A percentile compares a stretch with the other conserved stretches of the same genome.
Evolutionary conservation across 2,113 vertebrate species (phyloP).

Genomic region (Gasterosteus nipponicus): DNA sequence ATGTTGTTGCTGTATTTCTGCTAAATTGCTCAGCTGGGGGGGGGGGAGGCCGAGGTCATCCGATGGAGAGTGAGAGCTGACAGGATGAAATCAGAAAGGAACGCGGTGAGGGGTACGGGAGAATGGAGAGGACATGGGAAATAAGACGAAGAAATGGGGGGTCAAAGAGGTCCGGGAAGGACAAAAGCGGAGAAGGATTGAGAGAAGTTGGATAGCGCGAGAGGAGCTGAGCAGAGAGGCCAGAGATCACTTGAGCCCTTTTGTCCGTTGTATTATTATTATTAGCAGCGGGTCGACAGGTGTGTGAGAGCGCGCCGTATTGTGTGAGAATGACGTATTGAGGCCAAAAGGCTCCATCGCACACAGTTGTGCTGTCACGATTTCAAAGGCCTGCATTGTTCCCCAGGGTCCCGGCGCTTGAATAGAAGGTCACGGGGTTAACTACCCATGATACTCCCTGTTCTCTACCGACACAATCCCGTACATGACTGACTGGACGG

Average conservation of each 20-base stretch:
- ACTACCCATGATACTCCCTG: slow-evolving; percentile 50
- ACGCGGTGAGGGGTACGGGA: neutral
- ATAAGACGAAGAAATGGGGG: slow-evolving; percentile 43
- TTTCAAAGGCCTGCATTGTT: slow-evolving; percentile 74
- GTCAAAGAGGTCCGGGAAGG: slow-evolving; percentile 38
- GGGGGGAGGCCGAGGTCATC: slow-evolving; percentile 53
- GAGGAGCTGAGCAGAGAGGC: slow-evolving; percentile 45
- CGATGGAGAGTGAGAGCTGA: slow-evolving; percentile 49
- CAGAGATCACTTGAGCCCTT: slow-evolving; percentile 65
- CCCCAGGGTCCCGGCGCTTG: slow-evolving; percentile 53
- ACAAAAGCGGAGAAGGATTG: slow-evolving; percentile 51
- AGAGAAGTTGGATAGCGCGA: slow-evolving; percentile 24
- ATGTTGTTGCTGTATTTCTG: slow-evolving; percentile 80
- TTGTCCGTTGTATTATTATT: slow-evolving; percentile 44
- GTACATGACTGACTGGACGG: slow-evolving; percentile 58
- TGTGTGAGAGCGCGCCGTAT: slow-evolving; percentile 51
- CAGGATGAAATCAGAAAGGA: slow-evolving; percentile 43
- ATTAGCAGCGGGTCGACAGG: slow-evolving; percentile 35
- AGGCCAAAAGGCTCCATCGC: slow-evolving; percentile 73
- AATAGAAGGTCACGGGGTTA: slow-evolving; percentile 66
- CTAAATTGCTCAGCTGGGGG: slow-evolving; percentile 75
- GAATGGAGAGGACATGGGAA: slow-evolving; percentile 25
- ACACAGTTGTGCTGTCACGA: slow-evolving; percentile 68
- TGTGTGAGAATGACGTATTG: slow-evolving; percentile 66
- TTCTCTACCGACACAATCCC: slow-evolving; percentile 55